Evolutionary conservation across 2,888 invertebrate genomes (phyloP).

Genomic region (Leucophenga maculata): DNA sequence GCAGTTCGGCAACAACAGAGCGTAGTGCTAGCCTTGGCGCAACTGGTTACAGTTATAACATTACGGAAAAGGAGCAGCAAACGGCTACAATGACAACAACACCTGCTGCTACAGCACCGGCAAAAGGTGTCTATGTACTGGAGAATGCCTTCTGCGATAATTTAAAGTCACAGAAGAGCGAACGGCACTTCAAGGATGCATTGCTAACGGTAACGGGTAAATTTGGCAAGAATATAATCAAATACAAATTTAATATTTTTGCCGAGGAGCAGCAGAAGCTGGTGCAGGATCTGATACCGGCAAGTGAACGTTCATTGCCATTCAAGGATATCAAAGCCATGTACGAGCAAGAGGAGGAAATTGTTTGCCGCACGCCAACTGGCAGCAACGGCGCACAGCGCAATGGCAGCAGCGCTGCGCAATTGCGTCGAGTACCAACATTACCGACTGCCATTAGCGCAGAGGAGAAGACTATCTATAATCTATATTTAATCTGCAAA

Average conservation of each 20-base stretch:
- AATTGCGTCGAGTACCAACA: constrained; percentile 39
- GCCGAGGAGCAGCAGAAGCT: constrained; percentile 70
- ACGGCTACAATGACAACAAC: not conserved
- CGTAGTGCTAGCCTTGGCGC: constrained; percentile 54
- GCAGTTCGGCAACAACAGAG: constrained; percentile 66
- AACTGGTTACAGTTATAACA: constrained; percentile 3
- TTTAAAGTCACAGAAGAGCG: constrained; percentile 60
- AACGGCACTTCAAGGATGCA: constrained; percentile 69
- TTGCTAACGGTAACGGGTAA: constrained; percentile 71
- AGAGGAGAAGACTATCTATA: constrained; percentile 71
- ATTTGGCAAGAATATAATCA: constrained; percentile 72
- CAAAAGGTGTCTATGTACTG: constrained; percentile 67
- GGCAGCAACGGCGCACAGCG: constrained; percentile 8
- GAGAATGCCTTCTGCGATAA: constrained; percentile 72
- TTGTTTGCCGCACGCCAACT: constrained; percentile 61
- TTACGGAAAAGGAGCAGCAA: not conserved
- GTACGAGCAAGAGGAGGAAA: constrained; percentile 68
- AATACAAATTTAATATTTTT: constrained; percentile 72
- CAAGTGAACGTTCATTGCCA: constrained; percentile 66
- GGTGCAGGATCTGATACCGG: constrained; percentile 69
- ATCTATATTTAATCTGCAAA: constrained; percentile 70
- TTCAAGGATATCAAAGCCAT: constrained; percentile 69
- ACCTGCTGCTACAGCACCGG: constrained; percentile 9
- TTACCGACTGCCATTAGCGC: constrained; percentile 59
- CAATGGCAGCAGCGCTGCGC: constrained; percentile 13